Evolutionary conservation across 2,888 invertebrate species (phyloP).

Genomic region (Agriopis marginaria): DNA sequence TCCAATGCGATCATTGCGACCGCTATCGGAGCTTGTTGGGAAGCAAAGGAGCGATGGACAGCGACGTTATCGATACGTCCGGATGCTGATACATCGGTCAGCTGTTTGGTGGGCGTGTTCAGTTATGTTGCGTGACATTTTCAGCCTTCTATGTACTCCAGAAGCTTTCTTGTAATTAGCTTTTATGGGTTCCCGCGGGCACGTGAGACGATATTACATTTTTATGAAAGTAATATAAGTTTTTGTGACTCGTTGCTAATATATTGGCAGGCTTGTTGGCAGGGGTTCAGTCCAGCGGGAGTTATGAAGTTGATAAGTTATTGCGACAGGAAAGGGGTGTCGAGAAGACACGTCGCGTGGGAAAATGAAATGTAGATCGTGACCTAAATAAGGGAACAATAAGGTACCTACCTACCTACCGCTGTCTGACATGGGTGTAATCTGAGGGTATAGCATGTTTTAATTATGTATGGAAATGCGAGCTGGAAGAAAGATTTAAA

Average conservation of each 20-base stretch:
- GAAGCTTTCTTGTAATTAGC: constrained; percentile 45
- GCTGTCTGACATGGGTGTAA: constrained; percentile 12
- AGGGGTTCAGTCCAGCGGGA: constrained; percentile 14
- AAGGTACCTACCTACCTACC: neutral
- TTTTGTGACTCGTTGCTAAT: constrained; percentile 27
- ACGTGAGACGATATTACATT: constrained; percentile 30
- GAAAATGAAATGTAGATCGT: constrained; percentile 43
- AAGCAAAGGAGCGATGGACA: constrained; percentile 46
- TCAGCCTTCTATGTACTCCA: constrained; percentile 54
- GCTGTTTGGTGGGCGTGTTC: constrained; percentile 62
- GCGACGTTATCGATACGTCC: constrained; percentile 43
- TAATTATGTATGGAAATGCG: constrained; percentile 3
- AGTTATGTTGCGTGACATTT: constrained; percentile 65
- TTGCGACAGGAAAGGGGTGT: constrained; percentile 29
- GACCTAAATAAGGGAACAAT: constrained; percentile 47
- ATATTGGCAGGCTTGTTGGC: constrained; percentile 20
- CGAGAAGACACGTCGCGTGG: constrained; percentile 29
- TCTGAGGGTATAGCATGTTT: constrained; percentile 1
- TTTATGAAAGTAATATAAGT: constrained; percentile 31
- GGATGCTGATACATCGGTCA: constrained; percentile 39
- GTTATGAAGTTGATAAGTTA: constrained; percentile 32
- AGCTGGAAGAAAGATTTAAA: neutral
- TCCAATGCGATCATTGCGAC: constrained; percentile 14
- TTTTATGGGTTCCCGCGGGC: constrained; percentile 32
- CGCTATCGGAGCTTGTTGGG: constrained; percentile 13